phyloP scores from a whole-genome alignment of 2,113 vertebrate species.

The Aegotheles bennettii region DNA sequence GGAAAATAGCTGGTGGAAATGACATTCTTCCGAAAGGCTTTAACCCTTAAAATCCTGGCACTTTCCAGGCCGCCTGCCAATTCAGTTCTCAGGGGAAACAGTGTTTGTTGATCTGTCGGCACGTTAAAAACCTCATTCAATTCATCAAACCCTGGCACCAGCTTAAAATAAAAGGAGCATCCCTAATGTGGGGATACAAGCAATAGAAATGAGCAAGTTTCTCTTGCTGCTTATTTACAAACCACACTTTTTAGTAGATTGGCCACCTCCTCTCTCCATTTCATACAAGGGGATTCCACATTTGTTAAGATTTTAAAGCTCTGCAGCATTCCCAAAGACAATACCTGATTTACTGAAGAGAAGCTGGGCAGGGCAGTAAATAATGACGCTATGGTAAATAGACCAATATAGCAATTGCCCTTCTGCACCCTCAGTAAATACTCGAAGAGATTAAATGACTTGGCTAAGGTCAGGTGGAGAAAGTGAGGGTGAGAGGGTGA shows the following conservation, averaged over 20 bases:
- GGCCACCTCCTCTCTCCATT: background rate
- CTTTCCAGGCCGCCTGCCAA: constrained; percentile 28
- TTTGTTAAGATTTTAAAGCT: background rate
- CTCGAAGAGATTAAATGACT: background rate
- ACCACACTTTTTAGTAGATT: accelerated
- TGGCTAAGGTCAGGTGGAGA: background rate
- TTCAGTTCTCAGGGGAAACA: background rate
- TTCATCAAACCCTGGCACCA: background rate
- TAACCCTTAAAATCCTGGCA: constrained; percentile 23
- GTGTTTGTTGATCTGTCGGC: background rate
- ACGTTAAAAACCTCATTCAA: background rate
- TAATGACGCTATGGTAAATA: background rate
- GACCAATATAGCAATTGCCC: background rate
- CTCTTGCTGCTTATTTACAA: background rate
- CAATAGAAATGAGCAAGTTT: accelerated
- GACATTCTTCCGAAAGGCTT: constrained; percentile 37
- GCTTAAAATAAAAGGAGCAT: background rate
- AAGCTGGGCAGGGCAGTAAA: background rate
- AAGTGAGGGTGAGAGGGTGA: background rate
- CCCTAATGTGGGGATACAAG: background rate
- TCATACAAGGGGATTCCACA: background rate
- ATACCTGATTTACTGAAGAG: background rate
- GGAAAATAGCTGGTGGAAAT: constrained; percentile 2
- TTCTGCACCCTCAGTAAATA: background rate
- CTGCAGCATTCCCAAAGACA: accelerated